These are phyloP conservation scores for Tetrapedia diversipes DNA, from an alignment of 2,888 invertebrate genomes.

Conservation along the genomic window DNA sequence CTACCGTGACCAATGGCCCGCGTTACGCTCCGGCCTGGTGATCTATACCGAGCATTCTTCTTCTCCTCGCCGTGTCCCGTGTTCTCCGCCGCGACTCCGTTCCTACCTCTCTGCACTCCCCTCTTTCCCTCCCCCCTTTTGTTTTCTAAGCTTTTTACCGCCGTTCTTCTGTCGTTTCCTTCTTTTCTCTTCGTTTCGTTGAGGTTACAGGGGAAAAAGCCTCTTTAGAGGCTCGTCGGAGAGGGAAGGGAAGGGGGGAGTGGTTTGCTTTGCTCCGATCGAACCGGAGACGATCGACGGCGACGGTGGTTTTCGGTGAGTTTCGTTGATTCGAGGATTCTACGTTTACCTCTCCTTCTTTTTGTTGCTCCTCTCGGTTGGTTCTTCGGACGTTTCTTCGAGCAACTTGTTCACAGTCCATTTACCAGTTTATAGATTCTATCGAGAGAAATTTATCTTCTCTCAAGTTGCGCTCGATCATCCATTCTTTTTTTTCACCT, in stretches of 20 bases:
- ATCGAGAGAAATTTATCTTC: not conserved
- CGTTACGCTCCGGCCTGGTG: constrained; percentile 63
- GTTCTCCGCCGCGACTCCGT: constrained; percentile 12
- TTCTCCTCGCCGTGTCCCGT: constrained; percentile 41
- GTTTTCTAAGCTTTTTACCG: not conserved
- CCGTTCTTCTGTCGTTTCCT: not conserved
- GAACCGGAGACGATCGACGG: no score
- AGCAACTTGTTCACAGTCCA: not conserved
- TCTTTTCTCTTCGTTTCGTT: not conserved
- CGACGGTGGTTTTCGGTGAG: no score
- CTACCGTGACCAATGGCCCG: constrained; percentile 67
- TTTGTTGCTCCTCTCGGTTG: no score
- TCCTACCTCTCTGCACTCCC: not conserved
- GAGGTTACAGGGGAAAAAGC: not conserved
- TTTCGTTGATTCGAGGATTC: not conserved
- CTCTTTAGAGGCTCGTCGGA: not conserved
- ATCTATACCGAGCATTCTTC: constrained; percentile 66
- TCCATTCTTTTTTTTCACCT: no score
- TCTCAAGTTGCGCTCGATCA: no score
- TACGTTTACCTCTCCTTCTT: not conserved
- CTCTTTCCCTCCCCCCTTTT: not conserved
- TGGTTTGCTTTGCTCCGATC: no score
- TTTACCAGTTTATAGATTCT: not conserved
- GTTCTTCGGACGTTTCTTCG: not conserved
- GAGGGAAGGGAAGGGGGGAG: no score